Evolutionary conservation across 2,797 vertebrate species (phyloP).

Genomic region (Lepus oiostolus): DNA sequence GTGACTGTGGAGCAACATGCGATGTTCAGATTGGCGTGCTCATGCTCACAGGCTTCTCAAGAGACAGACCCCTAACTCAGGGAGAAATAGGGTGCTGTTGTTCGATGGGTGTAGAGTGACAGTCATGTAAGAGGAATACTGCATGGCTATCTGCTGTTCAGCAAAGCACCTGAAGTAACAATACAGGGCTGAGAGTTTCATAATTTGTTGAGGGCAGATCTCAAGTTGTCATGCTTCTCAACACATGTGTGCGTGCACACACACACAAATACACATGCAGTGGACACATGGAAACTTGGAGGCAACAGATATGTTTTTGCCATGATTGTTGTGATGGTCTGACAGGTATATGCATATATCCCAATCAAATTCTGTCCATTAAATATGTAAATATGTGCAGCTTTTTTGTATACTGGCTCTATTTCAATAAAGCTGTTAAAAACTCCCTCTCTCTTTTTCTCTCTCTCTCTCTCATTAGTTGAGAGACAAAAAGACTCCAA

Average conservation of each 20-base stretch:
- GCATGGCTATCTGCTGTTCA: background rate
- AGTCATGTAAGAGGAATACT: background rate
- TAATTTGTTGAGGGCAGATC: background rate
- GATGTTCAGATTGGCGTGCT: background rate
- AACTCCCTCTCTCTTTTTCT: too few relatives aligned
- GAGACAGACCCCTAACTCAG: background rate
- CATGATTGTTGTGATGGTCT: background rate
- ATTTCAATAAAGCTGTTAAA: background rate
- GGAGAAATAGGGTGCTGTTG: background rate
- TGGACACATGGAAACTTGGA: background rate
- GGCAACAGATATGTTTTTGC: background rate
- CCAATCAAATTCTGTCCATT: background rate
- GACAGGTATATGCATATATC: background rate
- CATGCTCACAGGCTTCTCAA: background rate
- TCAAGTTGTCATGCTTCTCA: background rate
- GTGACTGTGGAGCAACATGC: background rate
- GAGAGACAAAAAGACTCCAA: background rate
- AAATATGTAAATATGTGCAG: background rate
- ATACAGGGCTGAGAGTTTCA: background rate
- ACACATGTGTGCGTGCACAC: background rate
- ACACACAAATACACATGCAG: too few relatives aligned
- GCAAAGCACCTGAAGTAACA: background rate
- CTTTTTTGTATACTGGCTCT: background rate
- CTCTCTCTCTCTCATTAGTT: background rate
- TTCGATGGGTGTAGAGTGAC: background rate